Percentiles rank a stretch among this genome's conserved stretches.
Evolutionary conservation across 2,888 invertebrate genomes (phyloP).

Genomic region (Callyntrura sp.): DNA sequence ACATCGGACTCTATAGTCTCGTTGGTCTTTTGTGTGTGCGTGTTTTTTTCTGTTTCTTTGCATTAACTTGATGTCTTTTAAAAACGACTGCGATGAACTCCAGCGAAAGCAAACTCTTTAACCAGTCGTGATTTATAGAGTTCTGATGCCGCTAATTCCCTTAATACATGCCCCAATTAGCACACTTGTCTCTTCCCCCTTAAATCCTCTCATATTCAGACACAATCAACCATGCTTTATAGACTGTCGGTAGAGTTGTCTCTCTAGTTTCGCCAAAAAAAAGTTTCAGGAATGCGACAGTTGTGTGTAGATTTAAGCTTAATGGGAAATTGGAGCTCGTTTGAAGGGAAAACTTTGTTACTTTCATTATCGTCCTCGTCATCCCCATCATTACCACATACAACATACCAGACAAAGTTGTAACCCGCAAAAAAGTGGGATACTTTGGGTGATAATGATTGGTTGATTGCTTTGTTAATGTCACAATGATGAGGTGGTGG

Average conservation of each 20-base stretch:
- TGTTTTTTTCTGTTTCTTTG: slow-evolving; percentile 1
- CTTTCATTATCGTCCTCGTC: background rate
- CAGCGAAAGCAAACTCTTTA: background rate
- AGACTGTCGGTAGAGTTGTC: slow-evolving; percentile 16
- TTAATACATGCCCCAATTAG: slow-evolving; percentile 71
- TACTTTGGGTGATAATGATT: slow-evolving; percentile 14
- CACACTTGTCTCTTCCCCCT: slow-evolving; percentile 32
- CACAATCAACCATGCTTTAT: background rate
- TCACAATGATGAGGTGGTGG: slow-evolving; percentile 5
- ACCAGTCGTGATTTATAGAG: slow-evolving; percentile 58
- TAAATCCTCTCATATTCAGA: slow-evolving; percentile 55
- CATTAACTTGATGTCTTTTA: slow-evolving; percentile 17
- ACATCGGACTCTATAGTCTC: background rate
- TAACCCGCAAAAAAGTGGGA: slow-evolving; percentile 39
- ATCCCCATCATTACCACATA: slow-evolving; percentile 11
- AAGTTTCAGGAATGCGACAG: background rate
- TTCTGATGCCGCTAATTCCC: slow-evolving; percentile 71
- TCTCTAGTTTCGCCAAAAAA: background rate
- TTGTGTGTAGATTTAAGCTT: background rate
- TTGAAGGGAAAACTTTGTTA: slow-evolving; percentile 40
- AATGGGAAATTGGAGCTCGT: slow-evolving; percentile 58
- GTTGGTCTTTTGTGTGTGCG: background rate
- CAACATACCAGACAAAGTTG: background rate
- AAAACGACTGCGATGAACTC: slow-evolving; percentile 42
- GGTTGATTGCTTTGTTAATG: slow-evolving; percentile 33